Percentiles rank a stretch among this genome's conserved stretches.
Conservation (phyloP, 2,888 invertebrate genomes). For the Habroteleia sp. region DNA sequence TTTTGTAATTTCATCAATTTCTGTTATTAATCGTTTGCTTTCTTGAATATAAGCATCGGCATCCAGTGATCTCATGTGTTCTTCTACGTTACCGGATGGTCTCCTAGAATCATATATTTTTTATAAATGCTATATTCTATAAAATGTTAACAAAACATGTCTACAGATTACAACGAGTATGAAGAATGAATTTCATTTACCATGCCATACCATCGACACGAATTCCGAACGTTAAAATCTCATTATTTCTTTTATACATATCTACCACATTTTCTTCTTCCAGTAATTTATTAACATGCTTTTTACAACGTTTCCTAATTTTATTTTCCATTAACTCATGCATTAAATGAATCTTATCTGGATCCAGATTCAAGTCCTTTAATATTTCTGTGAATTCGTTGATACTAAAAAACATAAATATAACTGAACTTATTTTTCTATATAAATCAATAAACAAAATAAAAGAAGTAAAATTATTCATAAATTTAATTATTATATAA, state of each 20-base stretch:
- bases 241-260: conserved; percentile 9
- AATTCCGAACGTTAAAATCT: conserved; percentile 2
- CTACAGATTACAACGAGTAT: too few relatives aligned
- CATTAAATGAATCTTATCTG: conserved; percentile 1
- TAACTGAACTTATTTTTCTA: too few relatives aligned
- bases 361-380: conserved; percentile 1
- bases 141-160: too few relatives aligned
- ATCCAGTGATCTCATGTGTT: conserved; percentile 24
- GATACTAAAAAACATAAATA: conserved; percentile 33
- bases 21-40: conserved; percentile 1
- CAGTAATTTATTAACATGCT: conserved; percentile 4
- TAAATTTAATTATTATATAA: too few relatives aligned
- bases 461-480: too few relatives aligned
- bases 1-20: neutral
- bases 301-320: conserved; percentile 1
- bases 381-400: conserved; percentile 16
- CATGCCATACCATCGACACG: conserved; percentile 25
- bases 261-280: conserved; percentile 11
- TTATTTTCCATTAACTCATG: conserved; percentile 10
- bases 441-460: neutral
- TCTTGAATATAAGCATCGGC: conserved; percentile 9
- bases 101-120: conserved; percentile 19
- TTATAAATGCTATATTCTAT: too few relatives aligned
- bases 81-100: conserved; percentile 25
- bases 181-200: conserved; percentile 11